These are phyloP conservation scores for Chaunax sp. DNA, from an alignment of 2,797 vertebrate genomes.

Conservation along the genomic window DNA sequence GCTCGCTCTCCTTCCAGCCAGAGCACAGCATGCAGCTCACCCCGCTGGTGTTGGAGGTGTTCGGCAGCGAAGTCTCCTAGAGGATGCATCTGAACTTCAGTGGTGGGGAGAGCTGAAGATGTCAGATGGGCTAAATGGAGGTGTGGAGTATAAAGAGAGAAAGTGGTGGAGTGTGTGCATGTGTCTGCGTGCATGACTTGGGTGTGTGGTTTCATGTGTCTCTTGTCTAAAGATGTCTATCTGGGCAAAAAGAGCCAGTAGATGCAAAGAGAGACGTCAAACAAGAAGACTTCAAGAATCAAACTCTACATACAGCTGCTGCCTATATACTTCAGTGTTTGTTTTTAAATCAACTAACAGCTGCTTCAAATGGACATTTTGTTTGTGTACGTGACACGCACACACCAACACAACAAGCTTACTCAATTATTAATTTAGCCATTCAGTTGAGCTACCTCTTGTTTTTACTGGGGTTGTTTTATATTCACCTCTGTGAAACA, in stretches of 20 bases:
- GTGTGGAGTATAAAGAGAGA: conserved; percentile 43
- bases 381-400: conserved; percentile 32
- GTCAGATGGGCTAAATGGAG: conserved; percentile 60
- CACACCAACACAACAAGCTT: conserved; percentile 67
- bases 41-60: conserved; percentile 95
- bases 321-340: conserved; percentile 67
- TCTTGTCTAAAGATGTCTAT: conserved; percentile 57
- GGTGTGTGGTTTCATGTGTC: conserved; percentile 22
- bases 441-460: conserved; percentile 84
- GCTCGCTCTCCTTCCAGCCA: conserved; percentile 92
- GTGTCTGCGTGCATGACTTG: background rate
- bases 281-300: conserved; percentile 71
- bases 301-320: conserved; percentile 69
- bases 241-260: conserved; percentile 55
- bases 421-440: conserved; percentile 79
- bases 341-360: conserved; percentile 78
- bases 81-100: conserved; percentile 85
- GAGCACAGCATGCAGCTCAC: conserved; percentile 97
- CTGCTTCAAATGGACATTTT: conserved; percentile 79
- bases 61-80: conserved; percentile 95
- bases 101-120: conserved; percentile 70
- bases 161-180: conserved; percentile 24
- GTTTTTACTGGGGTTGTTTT: conserved; percentile 77
- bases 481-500: conserved; percentile 72
- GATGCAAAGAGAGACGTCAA: conserved; percentile 53